phyloP scores from a whole-genome alignment of 2,113 vertebrate genomes.

The Hemiscyllium ocellatum region DNA sequence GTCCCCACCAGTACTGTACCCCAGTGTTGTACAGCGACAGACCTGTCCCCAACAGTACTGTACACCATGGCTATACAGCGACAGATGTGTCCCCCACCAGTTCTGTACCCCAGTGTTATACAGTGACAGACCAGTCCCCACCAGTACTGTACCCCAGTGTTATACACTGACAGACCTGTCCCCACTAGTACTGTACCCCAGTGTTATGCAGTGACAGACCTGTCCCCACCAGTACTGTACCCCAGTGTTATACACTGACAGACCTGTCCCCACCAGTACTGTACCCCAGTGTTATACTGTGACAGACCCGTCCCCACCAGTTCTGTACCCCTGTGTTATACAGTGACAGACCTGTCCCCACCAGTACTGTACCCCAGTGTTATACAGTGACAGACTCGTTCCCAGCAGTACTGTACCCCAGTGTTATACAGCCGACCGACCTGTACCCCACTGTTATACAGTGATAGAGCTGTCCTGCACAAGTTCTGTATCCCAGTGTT shows the following conservation, averaged over 20 bases:
- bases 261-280: not conserved
- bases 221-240: not conserved
- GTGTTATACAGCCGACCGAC: too few species aligned
- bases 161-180: not conserved
- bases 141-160: not conserved
- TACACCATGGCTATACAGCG: too few species aligned
- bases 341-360: too few species aligned
- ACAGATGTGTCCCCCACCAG: too few species aligned
- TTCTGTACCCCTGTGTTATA: too few species aligned
- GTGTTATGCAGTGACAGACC: not conserved
- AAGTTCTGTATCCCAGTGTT: not conserved
- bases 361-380: not conserved
- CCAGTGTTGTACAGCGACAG: too few species aligned
- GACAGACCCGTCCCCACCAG: not conserved
- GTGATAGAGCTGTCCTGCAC: not conserved
- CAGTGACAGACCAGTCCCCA: not conserved
- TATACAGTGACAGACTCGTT: not conserved
- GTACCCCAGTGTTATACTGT: too few species aligned
- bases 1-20: too few species aligned
- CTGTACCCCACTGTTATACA: too few species aligned
- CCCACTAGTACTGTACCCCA: not conserved
- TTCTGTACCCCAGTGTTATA: too few species aligned
- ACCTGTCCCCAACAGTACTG: too few species aligned
- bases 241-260: not conserved
- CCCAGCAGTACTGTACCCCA: not conserved